A percentile compares a stretch with the other conserved stretches of the same genome.
Conservation (phyloP, 2,797 vertebrate species). For the Protosalanx chinensis region DNA sequence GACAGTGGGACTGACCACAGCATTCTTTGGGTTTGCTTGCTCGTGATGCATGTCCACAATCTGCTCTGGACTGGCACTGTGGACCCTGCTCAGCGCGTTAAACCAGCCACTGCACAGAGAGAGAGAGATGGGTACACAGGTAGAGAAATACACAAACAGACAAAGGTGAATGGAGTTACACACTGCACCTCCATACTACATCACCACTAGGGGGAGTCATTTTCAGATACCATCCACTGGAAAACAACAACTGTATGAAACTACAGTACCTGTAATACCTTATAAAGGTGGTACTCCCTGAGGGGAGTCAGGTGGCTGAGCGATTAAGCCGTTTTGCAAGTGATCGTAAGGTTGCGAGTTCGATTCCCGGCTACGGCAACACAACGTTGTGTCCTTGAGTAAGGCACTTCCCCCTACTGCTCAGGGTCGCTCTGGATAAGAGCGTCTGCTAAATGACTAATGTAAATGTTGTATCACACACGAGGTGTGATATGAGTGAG, state of each 20-base stretch:
- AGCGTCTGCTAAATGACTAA: too few species aligned
- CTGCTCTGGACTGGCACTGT: constrained; percentile 76
- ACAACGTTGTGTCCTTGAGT: too few species aligned
- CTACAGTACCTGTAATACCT: not conserved
- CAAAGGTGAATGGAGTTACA: constrained; percentile 8
- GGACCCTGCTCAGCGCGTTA: constrained; percentile 81
- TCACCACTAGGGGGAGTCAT: constrained; percentile 64
- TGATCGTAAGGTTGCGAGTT: too few species aligned
- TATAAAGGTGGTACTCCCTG: too few species aligned
- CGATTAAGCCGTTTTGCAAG: too few species aligned
- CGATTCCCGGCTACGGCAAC: too few species aligned
- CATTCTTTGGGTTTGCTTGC: constrained; percentile 85
- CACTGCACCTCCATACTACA: constrained; percentile 36
- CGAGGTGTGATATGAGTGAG: not conserved
- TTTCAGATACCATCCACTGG: constrained; percentile 33
- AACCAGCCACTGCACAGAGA: constrained; percentile 77
- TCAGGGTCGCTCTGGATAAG: too few species aligned
- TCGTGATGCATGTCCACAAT: constrained; percentile 83
- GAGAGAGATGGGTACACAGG: not conserved
- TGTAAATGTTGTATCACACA: not conserved
- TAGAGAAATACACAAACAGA: not conserved
- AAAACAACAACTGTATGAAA: not conserved
- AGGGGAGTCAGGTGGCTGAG: too few species aligned
- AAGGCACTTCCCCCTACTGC: too few species aligned
- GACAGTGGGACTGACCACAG: constrained; percentile 73